phyloP scores from a whole-genome alignment of 2,797 vertebrate genomes.

The Pseudotriccus pelzelni region DNA sequence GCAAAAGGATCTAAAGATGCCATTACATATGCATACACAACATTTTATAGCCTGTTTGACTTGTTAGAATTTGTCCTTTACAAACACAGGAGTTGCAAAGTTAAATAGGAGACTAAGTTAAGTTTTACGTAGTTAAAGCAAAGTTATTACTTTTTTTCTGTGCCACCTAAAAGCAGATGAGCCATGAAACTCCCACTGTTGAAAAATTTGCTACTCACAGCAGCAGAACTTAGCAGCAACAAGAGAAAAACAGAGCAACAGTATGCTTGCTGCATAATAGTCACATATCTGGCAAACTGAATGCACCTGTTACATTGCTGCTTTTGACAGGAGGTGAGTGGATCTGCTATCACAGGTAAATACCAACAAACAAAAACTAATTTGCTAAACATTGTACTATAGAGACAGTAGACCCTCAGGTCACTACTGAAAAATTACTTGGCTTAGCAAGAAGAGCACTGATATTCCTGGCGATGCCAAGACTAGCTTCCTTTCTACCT shows the following conservation, averaged over 20 bases:
- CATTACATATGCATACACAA: neutral
- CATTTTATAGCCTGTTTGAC: neutral
- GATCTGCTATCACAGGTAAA: constrained; percentile 44
- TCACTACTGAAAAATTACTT: constrained; percentile 26
- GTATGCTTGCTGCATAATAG: neutral
- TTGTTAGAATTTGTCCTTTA: neutral
- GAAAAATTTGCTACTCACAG: constrained; percentile 13
- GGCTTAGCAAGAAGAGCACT: neutral
- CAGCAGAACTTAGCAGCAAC: constrained; percentile 11
- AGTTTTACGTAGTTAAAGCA: neutral
- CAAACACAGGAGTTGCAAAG: neutral
- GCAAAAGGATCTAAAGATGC: neutral
- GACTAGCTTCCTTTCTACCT: neutral
- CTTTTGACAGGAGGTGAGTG: constrained; percentile 46
- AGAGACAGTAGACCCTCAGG: neutral
- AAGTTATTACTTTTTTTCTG: neutral
- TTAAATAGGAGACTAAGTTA: neutral
- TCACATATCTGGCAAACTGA: constrained; percentile 39
- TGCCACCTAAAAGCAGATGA: neutral
- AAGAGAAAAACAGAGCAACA: constrained; percentile 18
- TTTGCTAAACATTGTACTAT: constrained; percentile 34
- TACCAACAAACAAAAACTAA: constrained; percentile 21
- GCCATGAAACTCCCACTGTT: neutral
- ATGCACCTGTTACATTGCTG: constrained; percentile 5
- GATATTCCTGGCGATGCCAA: neutral